These are phyloP conservation scores for Andrena bucephala DNA, from an alignment of 2,888 invertebrate species.

Conservation along the genomic window DNA sequence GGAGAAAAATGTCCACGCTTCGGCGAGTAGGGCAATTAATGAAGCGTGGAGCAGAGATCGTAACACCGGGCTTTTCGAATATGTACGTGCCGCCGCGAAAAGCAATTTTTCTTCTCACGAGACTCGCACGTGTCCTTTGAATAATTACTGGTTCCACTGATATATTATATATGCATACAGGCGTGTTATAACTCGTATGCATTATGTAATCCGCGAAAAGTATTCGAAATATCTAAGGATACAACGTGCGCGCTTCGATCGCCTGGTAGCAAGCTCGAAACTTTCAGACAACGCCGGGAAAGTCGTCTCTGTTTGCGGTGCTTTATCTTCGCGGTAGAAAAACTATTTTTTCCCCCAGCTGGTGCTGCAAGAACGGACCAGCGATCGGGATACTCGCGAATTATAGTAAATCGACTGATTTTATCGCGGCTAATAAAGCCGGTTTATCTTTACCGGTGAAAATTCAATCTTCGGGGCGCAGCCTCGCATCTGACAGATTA, in stretches of 20 bases:
- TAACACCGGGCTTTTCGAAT: constrained; percentile 12
- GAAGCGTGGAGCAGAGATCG: constrained; percentile 44
- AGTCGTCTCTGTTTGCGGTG: not conserved
- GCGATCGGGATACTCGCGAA: constrained; percentile 13
- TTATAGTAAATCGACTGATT: constrained; percentile 44
- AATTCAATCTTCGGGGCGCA: constrained; percentile 30
- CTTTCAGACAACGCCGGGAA: not conserved
- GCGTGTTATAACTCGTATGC: not conserved
- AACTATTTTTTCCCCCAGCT: not conserved
- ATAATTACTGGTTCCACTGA: constrained; percentile 21
- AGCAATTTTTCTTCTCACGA: constrained; percentile 29
- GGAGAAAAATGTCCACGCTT: constrained; percentile 48
- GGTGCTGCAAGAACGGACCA: not conserved
- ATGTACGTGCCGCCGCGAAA: constrained; percentile 14
- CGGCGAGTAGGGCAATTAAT: constrained; percentile 50
- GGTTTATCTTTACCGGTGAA: constrained; percentile 40
- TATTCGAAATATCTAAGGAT: not conserved
- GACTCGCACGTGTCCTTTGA: constrained; percentile 28
- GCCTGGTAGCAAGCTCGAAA: not conserved
- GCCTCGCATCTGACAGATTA: constrained; percentile 18
- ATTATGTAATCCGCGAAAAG: constrained; percentile 28
- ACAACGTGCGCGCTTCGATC: constrained; percentile 6
- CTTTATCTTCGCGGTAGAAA: not conserved
- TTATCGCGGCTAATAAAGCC: constrained; percentile 47
- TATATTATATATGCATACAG: not conserved